Evolutionary conservation across 2,888 invertebrate species (phyloP).

Genomic region (Eutolmus rufibarbis): DNA sequence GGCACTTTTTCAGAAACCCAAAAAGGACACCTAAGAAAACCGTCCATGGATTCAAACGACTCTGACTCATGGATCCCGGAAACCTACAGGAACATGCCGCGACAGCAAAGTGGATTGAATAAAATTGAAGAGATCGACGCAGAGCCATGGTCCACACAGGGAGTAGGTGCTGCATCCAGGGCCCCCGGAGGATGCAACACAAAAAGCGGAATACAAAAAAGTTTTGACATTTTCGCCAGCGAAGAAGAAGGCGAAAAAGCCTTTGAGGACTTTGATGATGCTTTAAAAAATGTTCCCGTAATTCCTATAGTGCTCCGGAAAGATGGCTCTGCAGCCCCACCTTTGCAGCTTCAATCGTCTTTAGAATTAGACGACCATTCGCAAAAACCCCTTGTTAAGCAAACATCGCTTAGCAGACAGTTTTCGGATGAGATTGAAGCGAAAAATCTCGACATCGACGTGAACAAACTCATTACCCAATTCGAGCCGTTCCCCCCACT

Average conservation of each 20-base stretch:
- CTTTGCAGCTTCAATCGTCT: neutral
- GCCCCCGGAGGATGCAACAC: constrained; percentile 40
- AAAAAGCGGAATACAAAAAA: constrained; percentile 46
- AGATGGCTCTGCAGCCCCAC: neutral
- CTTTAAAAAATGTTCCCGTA: constrained; percentile 57
- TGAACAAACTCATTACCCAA: constrained; percentile 59
- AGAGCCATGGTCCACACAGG: constrained; percentile 52
- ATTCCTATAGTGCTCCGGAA: constrained; percentile 41
- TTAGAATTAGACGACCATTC: constrained; percentile 53
- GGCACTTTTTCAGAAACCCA: neutral
- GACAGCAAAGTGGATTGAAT: constrained; percentile 47
- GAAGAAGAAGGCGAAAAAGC: constrained; percentile 52
- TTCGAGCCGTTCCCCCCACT: constrained; percentile 52
- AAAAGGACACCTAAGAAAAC: constrained; percentile 50
- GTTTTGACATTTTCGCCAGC: constrained; percentile 59
- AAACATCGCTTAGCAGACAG: constrained; percentile 57
- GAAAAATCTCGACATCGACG: constrained; percentile 54
- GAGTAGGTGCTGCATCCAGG: neutral
- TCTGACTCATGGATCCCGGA: constrained; percentile 55
- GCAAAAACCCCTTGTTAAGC: constrained; percentile 57
- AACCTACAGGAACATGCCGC: constrained; percentile 42
- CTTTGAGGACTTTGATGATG: constrained; percentile 60
- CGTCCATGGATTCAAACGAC: constrained; percentile 53
- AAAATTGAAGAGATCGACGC: constrained; percentile 49
- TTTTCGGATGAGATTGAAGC: constrained; percentile 59